Evolutionary conservation across 2,888 invertebrate species (phyloP).

Genomic region (Neoitamus cyanurus): DNA sequence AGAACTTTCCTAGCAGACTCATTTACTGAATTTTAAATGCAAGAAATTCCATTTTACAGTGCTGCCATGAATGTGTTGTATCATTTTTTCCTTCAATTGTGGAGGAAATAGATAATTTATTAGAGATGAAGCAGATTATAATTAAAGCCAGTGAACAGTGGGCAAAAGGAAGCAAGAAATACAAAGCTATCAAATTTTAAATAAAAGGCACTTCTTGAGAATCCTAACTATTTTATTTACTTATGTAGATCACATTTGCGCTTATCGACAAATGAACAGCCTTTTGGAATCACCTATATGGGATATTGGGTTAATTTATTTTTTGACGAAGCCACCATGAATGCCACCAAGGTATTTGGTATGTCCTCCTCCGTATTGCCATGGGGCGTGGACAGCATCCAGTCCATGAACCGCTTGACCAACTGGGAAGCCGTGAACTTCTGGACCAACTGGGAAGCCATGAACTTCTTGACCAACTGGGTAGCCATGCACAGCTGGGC

Average conservation of each 20-base stretch:
- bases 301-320: neutral
- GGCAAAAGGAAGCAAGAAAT: neutral
- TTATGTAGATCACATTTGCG: neutral
- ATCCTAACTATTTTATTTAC: neutral
- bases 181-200: neutral
- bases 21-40: too few species aligned
- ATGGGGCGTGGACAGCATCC: neutral
- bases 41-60: too few species aligned
- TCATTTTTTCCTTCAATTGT: too few species aligned
- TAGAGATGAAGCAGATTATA: too few species aligned
- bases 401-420: neutral
- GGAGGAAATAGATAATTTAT: too few species aligned
- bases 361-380: neutral
- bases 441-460: neutral
- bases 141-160: too few species aligned
- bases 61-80: too few species aligned
- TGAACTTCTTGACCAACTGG: neutral
- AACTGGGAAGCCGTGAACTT: neutral
- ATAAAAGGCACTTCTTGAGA: neutral
- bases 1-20: too few species aligned
- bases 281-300: neutral
- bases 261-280: neutral
- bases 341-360: neutral
- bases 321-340: neutral
- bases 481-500: neutral